Conservation (phyloP, 2,113 vertebrate species). For the Ancistrus triradiatus region DNA sequence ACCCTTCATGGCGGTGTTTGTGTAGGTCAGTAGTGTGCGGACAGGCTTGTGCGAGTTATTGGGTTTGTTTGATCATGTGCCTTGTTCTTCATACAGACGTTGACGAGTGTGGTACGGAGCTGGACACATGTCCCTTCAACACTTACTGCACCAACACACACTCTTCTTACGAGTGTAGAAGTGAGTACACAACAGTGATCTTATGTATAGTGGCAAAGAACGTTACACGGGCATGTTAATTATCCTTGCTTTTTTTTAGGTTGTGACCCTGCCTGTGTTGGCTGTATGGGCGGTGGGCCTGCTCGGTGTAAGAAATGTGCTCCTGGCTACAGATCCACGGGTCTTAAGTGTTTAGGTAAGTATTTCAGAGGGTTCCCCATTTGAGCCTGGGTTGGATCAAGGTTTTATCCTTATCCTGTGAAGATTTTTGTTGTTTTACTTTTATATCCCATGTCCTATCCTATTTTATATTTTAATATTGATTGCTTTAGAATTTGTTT, state of each 20-base stretch:
- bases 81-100: slow-evolving; percentile 70
- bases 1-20: slow-evolving; percentile 80
- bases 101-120: slow-evolving; percentile 85
- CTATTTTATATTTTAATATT: too few species aligned
- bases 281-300: slow-evolving; percentile 86
- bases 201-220: too few species aligned
- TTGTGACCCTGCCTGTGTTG: slow-evolving; percentile 83
- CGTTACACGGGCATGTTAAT: too few species aligned
- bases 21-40: slow-evolving; percentile 72
- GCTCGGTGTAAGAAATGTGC: slow-evolving; percentile 90
- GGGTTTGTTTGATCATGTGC: not conserved
- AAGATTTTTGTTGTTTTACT: too few species aligned
- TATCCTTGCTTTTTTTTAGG: slow-evolving; percentile 56
- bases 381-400: too few species aligned
- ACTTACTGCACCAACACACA: slow-evolving; percentile 89
- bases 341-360: slow-evolving; percentile 87
- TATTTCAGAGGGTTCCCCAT: not conserved
- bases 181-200: slow-evolving; percentile 74
- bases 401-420: too few species aligned
- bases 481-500: too few species aligned
- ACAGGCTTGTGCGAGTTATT: not conserved
- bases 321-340: slow-evolving; percentile 80
- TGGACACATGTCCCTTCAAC: slow-evolving; percentile 72
- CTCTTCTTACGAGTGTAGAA: slow-evolving; percentile 87
- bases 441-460: too few species aligned